phyloP scores from a whole-genome alignment of 2,888 invertebrate genomes.

The Prenolepis imparis region DNA sequence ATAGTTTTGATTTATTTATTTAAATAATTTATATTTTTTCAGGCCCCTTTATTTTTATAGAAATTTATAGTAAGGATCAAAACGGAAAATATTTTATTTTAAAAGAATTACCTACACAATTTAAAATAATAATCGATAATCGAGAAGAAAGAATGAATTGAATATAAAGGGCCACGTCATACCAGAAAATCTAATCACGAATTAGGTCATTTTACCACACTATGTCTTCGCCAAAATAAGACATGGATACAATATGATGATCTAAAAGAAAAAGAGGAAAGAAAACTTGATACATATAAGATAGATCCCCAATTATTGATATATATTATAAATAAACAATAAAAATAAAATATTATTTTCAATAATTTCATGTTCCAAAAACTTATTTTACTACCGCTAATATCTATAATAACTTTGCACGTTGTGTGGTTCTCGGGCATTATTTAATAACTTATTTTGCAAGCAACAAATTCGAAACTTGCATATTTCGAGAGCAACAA shows the following conservation, averaged over 20 bases:
- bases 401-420: not conserved
- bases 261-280: not conserved
- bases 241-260: not conserved
- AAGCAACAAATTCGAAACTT: too few species aligned
- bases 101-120: not conserved
- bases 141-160: not conserved
- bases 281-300: not conserved
- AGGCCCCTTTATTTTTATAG: not conserved
- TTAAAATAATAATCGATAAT: not conserved
- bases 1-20: too few species aligned
- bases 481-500: too few species aligned
- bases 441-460: too few species aligned
- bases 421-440: too few species aligned
- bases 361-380: not conserved
- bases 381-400: not conserved
- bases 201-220: not conserved
- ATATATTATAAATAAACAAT: not conserved
- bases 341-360: not conserved
- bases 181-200: not conserved
- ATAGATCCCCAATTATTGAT: not conserved
- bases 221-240: conserved; percentile 1
- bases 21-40: not conserved
- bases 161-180: not conserved
- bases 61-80: not conserved
- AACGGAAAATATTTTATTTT: not conserved